Evolutionary conservation across 2,797 vertebrate species (phyloP).

Genomic region (Austrolebias charrua): DNA sequence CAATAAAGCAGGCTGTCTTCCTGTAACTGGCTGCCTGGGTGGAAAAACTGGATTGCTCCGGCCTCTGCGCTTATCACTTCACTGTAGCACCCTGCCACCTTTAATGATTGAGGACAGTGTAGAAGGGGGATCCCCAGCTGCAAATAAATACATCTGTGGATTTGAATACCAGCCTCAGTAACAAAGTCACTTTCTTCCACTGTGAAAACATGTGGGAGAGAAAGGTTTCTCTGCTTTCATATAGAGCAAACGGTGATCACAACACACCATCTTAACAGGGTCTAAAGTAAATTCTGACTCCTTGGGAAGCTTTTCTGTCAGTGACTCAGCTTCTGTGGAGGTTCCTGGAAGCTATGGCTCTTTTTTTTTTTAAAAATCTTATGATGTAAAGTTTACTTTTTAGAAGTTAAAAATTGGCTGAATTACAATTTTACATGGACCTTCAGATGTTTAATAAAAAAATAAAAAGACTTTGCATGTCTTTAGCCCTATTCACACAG

Average conservation of each 20-base stretch:
- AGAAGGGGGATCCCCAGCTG: constrained; percentile 35
- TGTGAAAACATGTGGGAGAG: not conserved
- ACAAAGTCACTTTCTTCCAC: constrained; percentile 43
- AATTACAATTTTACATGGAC: not conserved
- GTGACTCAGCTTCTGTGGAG: constrained; percentile 54
- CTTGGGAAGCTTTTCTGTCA: constrained; percentile 7
- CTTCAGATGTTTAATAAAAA: not conserved
- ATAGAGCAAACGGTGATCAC: constrained; percentile 17
- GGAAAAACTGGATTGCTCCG: constrained; percentile 63
- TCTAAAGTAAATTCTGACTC: constrained; percentile 37
- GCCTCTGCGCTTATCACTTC: constrained; percentile 45
- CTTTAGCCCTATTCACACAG: too few relatives aligned
- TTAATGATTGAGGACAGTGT: constrained; percentile 30
- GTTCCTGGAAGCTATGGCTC: constrained; percentile 36
- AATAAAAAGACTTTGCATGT: not conserved
- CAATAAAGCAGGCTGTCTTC: constrained; percentile 83
- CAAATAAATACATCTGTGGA: constrained; percentile 35
- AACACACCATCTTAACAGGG: constrained; percentile 13
- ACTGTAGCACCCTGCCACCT: constrained; percentile 35
- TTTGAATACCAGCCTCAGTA: constrained; percentile 43
- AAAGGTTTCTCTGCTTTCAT: constrained; percentile 12
- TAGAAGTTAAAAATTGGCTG: constrained; percentile 7
- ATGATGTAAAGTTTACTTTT: constrained; percentile 3
- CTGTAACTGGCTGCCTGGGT: constrained; percentile 58
- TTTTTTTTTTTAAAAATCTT: too few relatives aligned